Evolutionary conservation across 2,888 invertebrate genomes (phyloP).

Genomic region (Eudasyphora cyanicolor): DNA sequence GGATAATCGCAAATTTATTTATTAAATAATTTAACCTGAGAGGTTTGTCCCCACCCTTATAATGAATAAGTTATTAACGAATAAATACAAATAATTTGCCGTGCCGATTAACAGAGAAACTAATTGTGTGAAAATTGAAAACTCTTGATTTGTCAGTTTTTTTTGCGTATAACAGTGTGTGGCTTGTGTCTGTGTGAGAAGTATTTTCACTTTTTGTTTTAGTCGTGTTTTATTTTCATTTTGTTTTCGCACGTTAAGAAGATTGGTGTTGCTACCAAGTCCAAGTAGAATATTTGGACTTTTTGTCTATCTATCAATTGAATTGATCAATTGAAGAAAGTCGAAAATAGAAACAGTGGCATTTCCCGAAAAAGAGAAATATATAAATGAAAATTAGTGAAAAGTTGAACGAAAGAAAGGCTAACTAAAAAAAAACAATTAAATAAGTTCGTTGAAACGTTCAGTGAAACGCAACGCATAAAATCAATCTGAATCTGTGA

Average conservation of each 20-base stretch:
- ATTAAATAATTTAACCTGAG: background rate
- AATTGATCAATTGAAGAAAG: no score
- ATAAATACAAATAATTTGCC: background rate
- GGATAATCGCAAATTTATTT: background rate
- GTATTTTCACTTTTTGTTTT: conserved; percentile 50
- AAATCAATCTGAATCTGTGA: conserved; percentile 47
- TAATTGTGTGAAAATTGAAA: background rate
- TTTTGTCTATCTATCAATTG: background rate
- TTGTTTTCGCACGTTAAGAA: conserved; percentile 54
- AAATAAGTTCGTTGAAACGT: conserved; percentile 34
- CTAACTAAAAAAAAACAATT: no score
- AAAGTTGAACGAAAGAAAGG: background rate
- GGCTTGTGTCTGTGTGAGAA: conserved; percentile 11
- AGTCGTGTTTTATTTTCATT: conserved; percentile 56
- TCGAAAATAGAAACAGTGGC: background rate
- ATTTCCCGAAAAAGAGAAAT: background rate
- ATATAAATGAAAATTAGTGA: background rate
- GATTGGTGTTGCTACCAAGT: conserved; percentile 57
- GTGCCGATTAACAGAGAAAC: background rate
- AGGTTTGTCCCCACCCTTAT: background rate
- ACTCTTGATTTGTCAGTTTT: conserved; percentile 34
- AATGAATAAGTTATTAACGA: background rate
- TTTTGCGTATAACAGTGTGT: conserved; percentile 6
- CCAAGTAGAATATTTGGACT: background rate
- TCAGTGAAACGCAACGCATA: conserved; percentile 61